Base-by-base conservation (phyloP, 2,113 vertebrate genomes). In the Sapajus apella region DNA sequence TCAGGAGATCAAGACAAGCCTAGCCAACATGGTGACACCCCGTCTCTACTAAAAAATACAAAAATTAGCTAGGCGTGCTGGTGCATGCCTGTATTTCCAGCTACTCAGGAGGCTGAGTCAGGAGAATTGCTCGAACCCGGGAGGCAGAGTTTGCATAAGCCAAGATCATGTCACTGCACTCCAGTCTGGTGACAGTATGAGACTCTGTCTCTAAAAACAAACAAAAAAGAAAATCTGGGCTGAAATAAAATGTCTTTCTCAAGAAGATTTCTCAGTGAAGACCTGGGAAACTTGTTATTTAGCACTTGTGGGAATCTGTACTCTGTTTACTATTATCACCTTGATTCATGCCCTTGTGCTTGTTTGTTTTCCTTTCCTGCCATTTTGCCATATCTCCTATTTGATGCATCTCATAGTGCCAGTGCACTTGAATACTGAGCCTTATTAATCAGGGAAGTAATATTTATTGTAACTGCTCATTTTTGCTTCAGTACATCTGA, bases 401-500 rank as follows among this genome's bases (percentile, higher is more conserved):
- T 76, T 64, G 27, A 66, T 72, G 32, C 27, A 55, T 85, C 6
- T 64, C 45, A 6, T 9, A 37, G 18, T 37, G 43, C 16, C 70
- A 84, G 3, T 92, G 61, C 13, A 66, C 47, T 72, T 84, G 20
- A 76, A 40, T 56, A 23, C 37, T 96, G 64, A 73, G 45, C 8
- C 52, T 80, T 82, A 50, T 18, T 27, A 17, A 87, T 68, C 45
- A 91, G 23, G 47, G 58, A 80, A 73, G 47, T 68, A 61, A 70
- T 92, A 40, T 83, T 94, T 97, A 82, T 55, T 90, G 5, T 76
- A 93, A 87, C 50, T 20, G 2, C 16, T 94, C 40, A 80, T 52
- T 91, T 92, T 95, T 94, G 66, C 93, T 87, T 96, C 3, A 10
- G 12, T 76, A 52, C 58, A 56, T 64, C 55, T 66, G 23, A 90